Conservation (phyloP, 2,797 vertebrate genomes). For the Sphenodon punctatus region DNA sequence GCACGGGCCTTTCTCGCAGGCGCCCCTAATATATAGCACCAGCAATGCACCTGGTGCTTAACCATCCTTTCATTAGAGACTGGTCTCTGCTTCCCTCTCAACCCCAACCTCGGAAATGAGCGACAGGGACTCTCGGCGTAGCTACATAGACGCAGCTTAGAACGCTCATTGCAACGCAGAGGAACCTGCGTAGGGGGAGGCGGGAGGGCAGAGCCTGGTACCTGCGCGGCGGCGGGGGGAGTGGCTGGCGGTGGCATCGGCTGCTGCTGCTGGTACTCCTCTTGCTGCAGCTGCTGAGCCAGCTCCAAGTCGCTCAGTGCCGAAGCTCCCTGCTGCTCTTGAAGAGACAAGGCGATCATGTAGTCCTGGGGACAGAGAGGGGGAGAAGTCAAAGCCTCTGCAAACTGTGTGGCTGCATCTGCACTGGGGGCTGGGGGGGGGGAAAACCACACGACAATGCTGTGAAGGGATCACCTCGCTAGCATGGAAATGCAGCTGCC, state of each 20-base stretch:
- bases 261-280: constrained; percentile 89
- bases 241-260: constrained; percentile 38
- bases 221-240: background rate
- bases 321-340: constrained; percentile 75
- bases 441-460: background rate
- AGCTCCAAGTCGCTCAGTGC: constrained; percentile 89
- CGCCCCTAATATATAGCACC: too few relatives aligned
- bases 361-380: constrained; percentile 77
- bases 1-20: too few relatives aligned
- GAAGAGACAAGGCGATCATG: constrained; percentile 90
- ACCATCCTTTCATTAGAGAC: background rate
- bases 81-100: too few relatives aligned
- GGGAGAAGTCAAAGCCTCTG: too few relatives aligned
- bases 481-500: too few relatives aligned
- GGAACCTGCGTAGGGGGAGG: too few relatives aligned
- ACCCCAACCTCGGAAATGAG: background rate
- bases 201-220: background rate
- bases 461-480: background rate
- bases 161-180: too few relatives aligned
- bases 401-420: too few relatives aligned
- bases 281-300: constrained; percentile 89
- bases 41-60: too few relatives aligned
- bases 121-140: too few relatives aligned
- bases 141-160: too few relatives aligned
- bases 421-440: too few relatives aligned